Conservation (phyloP, 2,797 vertebrate genomes). For the Gallinago nigripennis region DNA sequence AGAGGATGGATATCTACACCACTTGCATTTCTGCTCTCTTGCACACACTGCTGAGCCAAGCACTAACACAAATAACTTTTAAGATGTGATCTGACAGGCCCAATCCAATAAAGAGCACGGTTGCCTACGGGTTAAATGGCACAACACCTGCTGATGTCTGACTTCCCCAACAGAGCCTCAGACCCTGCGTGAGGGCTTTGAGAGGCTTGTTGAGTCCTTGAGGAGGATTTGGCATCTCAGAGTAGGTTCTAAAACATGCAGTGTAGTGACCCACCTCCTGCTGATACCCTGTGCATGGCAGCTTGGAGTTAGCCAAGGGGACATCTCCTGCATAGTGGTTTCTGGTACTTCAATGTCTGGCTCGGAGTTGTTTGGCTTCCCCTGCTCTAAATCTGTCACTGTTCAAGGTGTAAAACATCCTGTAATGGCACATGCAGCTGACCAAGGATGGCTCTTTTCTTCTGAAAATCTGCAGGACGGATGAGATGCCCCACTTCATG, state of each 20-base stretch:
- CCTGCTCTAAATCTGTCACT: not conserved
- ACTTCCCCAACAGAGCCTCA: not conserved
- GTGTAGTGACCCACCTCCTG: not conserved
- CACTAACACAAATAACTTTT: not conserved
- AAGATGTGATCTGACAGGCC: not conserved
- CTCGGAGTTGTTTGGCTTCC: not conserved
- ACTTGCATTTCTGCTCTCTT: not conserved
- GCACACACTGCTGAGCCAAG: not conserved
- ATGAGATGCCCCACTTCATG: not conserved
- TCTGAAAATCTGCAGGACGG: not conserved
- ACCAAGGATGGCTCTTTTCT: not conserved
- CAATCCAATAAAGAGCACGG: not conserved
- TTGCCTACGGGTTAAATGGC: not conserved
- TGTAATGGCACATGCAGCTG: not conserved
- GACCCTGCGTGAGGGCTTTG: not conserved
- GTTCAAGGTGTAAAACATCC: not conserved
- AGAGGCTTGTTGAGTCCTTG: not conserved
- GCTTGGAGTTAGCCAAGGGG: not conserved
- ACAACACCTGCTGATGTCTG: not conserved
- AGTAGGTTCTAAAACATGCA: not conserved
- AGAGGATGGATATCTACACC: not conserved
- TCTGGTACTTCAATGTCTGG: not conserved
- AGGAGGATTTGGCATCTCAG: not conserved
- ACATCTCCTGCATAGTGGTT: accelerated
- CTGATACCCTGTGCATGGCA: not conserved